Percentiles rank a stretch among this genome's conserved stretches.
These are phyloP conservation scores for Dusona sp. DNA, from an alignment of 2,888 invertebrate genomes.

Conservation along the genomic window DNA sequence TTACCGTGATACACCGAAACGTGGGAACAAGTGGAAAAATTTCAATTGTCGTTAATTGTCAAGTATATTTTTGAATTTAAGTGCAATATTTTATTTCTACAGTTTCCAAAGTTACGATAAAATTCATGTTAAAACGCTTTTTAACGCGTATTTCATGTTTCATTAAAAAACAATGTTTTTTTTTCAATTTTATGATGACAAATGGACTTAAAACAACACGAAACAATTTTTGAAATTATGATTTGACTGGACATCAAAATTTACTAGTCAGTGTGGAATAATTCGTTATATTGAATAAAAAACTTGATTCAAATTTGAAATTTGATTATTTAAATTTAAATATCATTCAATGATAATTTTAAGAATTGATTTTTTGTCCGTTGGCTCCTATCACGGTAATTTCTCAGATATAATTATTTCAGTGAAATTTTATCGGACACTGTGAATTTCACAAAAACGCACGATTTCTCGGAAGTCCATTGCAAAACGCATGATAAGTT, in stretches of 20 bases:
- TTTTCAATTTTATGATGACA: not conserved
- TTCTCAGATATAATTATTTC: not conserved
- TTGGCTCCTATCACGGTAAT: not conserved
- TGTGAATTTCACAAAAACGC: constrained; percentile 3
- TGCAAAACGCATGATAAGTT: not conserved
- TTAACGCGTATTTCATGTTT: not conserved
- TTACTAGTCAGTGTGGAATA: not conserved
- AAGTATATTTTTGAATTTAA: not conserved
- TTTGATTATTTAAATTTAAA: not conserved
- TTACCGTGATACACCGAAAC: not conserved
- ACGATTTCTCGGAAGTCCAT: not conserved
- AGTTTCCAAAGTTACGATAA: not conserved
- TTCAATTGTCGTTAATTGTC: not conserved
- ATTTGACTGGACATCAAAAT: not conserved
- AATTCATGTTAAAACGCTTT: not conserved
- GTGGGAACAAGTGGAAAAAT: not conserved
- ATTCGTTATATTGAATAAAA: not conserved
- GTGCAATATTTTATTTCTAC: not conserved
- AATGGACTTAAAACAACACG: not conserved
- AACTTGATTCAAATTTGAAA: not conserved
- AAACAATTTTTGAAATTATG: not conserved
- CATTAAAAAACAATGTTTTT: not conserved
- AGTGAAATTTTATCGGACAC: not conserved
- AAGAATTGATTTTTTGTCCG: not conserved
- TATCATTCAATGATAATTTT: not conserved